Evolutionary conservation across 2,797 vertebrate genomes (phyloP).

Genomic region (Hyperoplus immaculatus): DNA sequence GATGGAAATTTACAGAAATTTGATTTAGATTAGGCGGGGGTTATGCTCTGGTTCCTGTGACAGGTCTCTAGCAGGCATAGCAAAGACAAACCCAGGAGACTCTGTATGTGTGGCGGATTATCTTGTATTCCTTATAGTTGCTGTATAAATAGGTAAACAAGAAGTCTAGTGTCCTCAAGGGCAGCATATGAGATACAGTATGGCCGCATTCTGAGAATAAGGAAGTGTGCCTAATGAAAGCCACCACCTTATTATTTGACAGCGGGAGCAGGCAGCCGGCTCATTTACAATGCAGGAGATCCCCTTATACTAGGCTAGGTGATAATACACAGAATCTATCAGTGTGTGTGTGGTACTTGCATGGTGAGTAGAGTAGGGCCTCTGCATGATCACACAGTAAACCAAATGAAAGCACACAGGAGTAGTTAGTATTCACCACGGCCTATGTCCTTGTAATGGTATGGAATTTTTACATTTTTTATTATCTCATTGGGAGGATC

Average conservation of each 20-base stretch:
- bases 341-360: slow-evolving; percentile 33
- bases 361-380: slow-evolving; percentile 42
- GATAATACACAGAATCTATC: slow-evolving; percentile 48
- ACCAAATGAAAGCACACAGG: slow-evolving; percentile 63
- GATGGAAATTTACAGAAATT: too few relatives aligned
- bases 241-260: slow-evolving; percentile 43
- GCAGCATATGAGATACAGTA: slow-evolving; percentile 40
- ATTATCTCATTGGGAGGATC: slow-evolving; percentile 81
- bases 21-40: too few relatives aligned
- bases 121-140: slow-evolving; percentile 3
- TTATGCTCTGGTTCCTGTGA: neutral
- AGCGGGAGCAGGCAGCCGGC: slow-evolving; percentile 38
- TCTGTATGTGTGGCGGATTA: slow-evolving; percentile 3
- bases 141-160: slow-evolving; percentile 55
- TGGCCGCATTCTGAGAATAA: slow-evolving; percentile 21
- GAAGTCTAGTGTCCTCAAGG: slow-evolving; percentile 32
- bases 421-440: slow-evolving; percentile 79
- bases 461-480: slow-evolving; percentile 71
- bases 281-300: slow-evolving; percentile 74
- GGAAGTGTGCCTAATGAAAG: slow-evolving; percentile 32
- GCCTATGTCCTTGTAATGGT: slow-evolving; percentile 74
- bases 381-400: slow-evolving; percentile 60
- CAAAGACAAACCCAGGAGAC: neutral
- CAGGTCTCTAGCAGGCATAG: neutral
- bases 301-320: slow-evolving; percentile 42